Evolutionary conservation across 2,113 vertebrate species (phyloP), one percentile per base, ranked within the genome.

Genomic region (Myrmophylax atrothorax): DNA sequence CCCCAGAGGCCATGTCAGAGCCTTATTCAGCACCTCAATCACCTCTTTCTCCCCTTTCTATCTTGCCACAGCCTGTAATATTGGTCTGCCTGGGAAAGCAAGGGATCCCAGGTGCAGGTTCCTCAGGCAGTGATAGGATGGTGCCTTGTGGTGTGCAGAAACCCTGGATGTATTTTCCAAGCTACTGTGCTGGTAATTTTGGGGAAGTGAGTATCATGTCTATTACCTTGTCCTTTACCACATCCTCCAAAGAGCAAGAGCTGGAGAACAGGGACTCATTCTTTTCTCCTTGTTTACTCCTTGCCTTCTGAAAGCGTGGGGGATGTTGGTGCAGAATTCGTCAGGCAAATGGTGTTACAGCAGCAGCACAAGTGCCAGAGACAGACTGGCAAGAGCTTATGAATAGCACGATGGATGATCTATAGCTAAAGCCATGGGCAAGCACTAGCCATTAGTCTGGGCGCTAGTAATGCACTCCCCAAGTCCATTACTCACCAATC

Each of bases 401-500:
- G 98, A 99, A 97, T 97, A 98, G 97, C 97, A 96, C 93, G 96
- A 98, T 98, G 98, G 99, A 98, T 99, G 99, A 99, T 99, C 98
- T 99, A 99, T 98, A 98, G 98, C 94, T 96, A 97, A 95, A 98
- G 98, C 98, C 98, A 98, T 97, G 97, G 98, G 98, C 98, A 97
- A 99, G 98, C 98, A 98, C 98, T 98, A 97, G 98, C 98, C 99
- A 99, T 99, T 99, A 99, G 98, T 99, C 98, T 97, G 98, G 98
- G 98, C 91, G 98, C 98, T 97, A 95, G 98, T 99, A 99, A 99
- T 98, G 98, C 98, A 98, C 98, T 98, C 98, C 98, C 98, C 94
- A 96, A 99, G 98, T 99, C 98, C 98, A 99, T 99, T 99, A 99
- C 99, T 99, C 99, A 98, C 98, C 98, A 98, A 99, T 99, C 99